Evolutionary conservation across 37 sponge, comb jelly and placozoan species (phyloP), one percentile per base, ranked within the genome.

Genomic region (Beroe forskalii): DNA sequence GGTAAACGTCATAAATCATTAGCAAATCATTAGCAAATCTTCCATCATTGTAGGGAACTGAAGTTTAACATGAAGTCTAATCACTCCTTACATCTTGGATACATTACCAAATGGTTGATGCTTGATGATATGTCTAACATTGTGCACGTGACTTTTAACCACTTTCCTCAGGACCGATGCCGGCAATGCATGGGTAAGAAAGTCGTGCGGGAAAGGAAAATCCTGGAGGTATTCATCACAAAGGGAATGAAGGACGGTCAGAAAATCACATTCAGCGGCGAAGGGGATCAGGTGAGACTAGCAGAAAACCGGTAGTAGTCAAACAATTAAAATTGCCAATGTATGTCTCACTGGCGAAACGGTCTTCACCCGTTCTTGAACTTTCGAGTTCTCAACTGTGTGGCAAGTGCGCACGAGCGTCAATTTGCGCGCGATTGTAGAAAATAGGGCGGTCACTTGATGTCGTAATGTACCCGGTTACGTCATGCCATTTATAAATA

Each of bases 171-270:
- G 62, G 95, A 98, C 89, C 62, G 95, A 37, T 98, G 99, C 76
- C 91, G 92, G 27, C 86, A 41, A 20, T 98, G 99, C 90, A 27
- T 89, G 40, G 99, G 96, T 27, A 67, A 91, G 32, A 98, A 98
- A 92, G 94, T 93, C 36, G 89, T 92, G 23, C 90, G 91, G 60
- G 94, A 94, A 4, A 94, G 91, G 90, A 98, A 96, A 67, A 90
- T 96, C 8, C 90, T 98, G 62, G 97, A 98, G 91, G 97, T 98
- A 1, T 91, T 94, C 89, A 92, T 98, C 40, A 97, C 96, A 31
- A 93, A 93, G 30, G 99, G 99, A 31, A 98, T 98, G 99, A 95
- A 92, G 89, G 97, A 98, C 91, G 99, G 97, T 23, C 94, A 95
- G 31, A 96, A 94, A 89, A 93, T 98, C 38, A 55, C 91, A 38